Evolutionary conservation across 2,888 invertebrate genomes (phyloP).

Genomic region (Monoplex corrugatus): DNA sequence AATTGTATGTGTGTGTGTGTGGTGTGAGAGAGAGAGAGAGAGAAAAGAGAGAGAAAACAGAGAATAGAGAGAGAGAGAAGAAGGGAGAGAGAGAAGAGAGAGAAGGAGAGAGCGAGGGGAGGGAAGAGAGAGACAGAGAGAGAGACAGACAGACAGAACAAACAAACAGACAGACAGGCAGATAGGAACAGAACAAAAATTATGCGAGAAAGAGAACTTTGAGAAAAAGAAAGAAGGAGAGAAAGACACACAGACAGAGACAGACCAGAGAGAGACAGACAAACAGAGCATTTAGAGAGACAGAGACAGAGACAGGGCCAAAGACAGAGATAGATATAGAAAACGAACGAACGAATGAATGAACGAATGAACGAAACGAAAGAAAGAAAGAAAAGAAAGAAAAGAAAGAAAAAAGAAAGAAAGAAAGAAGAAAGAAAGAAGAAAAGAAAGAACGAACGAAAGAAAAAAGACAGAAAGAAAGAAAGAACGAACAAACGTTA

Average conservation of each 20-base stretch:
- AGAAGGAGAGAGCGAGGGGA: not conserved
- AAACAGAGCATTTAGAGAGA: not conserved
- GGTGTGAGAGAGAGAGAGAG: too few relatives aligned
- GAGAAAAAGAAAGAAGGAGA: not conserved
- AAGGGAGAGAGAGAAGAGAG: not conserved
- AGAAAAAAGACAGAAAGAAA: too few relatives aligned
- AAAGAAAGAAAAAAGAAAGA: too few relatives aligned
- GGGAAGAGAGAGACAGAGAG: not conserved
- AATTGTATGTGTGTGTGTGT: too few relatives aligned
- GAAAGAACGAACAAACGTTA: too few relatives aligned
- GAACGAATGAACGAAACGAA: too few relatives aligned
- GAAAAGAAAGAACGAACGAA: too few relatives aligned
- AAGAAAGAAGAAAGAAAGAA: too few relatives aligned
- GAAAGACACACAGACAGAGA: not conserved
- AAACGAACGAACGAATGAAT: too few relatives aligned
- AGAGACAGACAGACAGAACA: not conserved
- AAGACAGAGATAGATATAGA: too few relatives aligned
- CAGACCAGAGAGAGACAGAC: not conserved
- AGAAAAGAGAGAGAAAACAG: not conserved
- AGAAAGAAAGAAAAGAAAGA: too few relatives aligned
- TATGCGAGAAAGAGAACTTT: not conserved
- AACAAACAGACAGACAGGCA: not conserved
- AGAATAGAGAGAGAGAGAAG: not conserved
- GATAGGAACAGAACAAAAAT: not conserved
- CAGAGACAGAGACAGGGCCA: not conserved